These are phyloP conservation scores for Plagodis dolabraria DNA, from an alignment of 2,888 invertebrate species.

Conservation along the genomic window DNA sequence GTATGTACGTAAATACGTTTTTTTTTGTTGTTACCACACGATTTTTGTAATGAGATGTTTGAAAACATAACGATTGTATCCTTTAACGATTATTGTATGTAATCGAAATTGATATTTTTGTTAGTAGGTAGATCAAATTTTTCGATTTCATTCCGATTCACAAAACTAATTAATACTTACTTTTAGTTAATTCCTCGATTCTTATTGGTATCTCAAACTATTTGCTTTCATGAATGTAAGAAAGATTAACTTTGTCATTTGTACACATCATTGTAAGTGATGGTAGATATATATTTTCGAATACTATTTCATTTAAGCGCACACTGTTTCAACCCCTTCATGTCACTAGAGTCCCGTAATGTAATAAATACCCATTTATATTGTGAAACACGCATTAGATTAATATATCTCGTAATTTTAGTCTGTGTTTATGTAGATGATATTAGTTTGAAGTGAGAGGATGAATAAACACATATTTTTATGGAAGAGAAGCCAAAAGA, in stretches of 20 bases:
- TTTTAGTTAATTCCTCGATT: too few relatives aligned
- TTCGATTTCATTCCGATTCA: neutral
- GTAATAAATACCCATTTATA: neutral
- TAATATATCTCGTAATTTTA: neutral
- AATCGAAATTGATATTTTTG: constrained; percentile 22
- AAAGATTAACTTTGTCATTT: too few relatives aligned
- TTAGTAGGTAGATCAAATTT: constrained; percentile 33
- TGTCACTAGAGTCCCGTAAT: neutral
- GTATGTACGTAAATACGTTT: too few relatives aligned
- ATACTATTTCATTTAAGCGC: constrained; percentile 5
- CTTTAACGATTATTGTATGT: constrained; percentile 8
- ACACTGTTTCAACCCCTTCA: constrained; percentile 6
- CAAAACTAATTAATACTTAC: too few relatives aligned
- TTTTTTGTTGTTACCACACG: too few relatives aligned
- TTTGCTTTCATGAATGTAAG: too few relatives aligned
- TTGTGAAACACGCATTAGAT: neutral
- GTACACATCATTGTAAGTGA: too few relatives aligned
- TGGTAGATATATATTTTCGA: neutral
- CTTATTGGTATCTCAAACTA: too few relatives aligned
- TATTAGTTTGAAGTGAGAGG: constrained; percentile 17
- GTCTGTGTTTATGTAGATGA: constrained; percentile 9
- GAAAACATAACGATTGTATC: neutral
- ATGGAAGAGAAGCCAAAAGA: constrained; percentile 1
- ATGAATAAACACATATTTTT: neutral
- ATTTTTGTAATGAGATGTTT: neutral